Percentiles rank a stretch among this genome's conserved stretches.
Evolutionary conservation across 1,140 invertebrate genomes (phyloP).

Genomic region (Danaus plexippus): DNA sequence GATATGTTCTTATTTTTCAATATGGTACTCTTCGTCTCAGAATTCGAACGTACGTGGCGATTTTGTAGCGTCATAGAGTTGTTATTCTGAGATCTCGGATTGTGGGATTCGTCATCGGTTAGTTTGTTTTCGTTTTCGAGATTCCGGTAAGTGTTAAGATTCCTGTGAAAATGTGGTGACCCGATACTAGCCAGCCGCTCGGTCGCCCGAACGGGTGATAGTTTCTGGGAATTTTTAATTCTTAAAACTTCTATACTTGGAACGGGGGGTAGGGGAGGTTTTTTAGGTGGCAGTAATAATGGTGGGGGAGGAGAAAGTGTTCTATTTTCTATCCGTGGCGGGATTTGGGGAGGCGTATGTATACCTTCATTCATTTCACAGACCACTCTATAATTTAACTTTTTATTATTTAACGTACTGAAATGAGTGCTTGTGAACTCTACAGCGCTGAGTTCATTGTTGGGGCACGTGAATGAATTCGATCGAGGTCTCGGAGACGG

Average conservation of each 20-base stretch:
- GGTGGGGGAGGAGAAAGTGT: slow-evolving; percentile 73
- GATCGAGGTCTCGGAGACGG: slow-evolving; percentile 71
- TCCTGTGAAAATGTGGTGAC: slow-evolving; percentile 73
- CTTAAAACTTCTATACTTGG: slow-evolving; percentile 74
- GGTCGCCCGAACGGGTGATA: slow-evolving; percentile 48
- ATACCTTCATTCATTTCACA: slow-evolving; percentile 57
- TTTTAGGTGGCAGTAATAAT: slow-evolving; percentile 75
- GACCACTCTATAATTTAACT: slow-evolving; percentile 62
- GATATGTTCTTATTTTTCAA: slow-evolving; percentile 66
- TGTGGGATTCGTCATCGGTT: slow-evolving; percentile 41
- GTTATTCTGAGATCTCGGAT: slow-evolving; percentile 63
- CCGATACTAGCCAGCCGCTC: slow-evolving; percentile 73
- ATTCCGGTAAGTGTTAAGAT: slow-evolving; percentile 69
- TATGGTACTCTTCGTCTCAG: slow-evolving; percentile 66
- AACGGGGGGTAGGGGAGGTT: slow-evolving; percentile 80
- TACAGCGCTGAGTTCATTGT: slow-evolving; percentile 58
- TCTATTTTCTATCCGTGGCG: slow-evolving; percentile 68
- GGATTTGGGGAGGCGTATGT: slow-evolving; percentile 64
- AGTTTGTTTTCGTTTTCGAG: slow-evolving; percentile 64
- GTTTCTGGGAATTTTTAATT: slow-evolving; percentile 64
- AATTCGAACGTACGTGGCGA: slow-evolving; percentile 63
- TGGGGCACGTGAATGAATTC: slow-evolving; percentile 68
- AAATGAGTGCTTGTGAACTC: slow-evolving; percentile 63
- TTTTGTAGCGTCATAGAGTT: slow-evolving; percentile 60
- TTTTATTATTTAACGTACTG: slow-evolving; percentile 65